Base-by-base conservation (phyloP, 2,797 vertebrate species). In the Poeciliopsis paucimaculata region DNA sequence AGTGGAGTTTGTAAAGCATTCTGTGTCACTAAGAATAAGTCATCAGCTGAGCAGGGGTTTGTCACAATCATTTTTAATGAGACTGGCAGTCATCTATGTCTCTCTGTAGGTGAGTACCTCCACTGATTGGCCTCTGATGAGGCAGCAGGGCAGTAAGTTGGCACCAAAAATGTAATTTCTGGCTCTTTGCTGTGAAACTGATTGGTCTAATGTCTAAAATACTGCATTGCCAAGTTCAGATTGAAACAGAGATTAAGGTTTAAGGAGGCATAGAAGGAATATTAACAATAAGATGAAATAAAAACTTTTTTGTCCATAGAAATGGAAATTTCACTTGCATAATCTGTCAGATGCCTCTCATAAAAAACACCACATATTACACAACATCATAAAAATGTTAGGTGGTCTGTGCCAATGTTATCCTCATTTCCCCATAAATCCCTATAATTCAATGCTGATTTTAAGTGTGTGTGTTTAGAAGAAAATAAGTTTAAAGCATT, bases 81-180 rank as follows among this genome's bases (percentile, higher is more conserved):
- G 87, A 88, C 85, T 77, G 77, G 77, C 79, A 82, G 90, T 92
- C 79, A 85, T 84, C 83, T 85, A 77, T 79, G 84, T 87, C 80
- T 89, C 82, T 76, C 81, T 81, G 80, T 76, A 87, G 86, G 83
- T 76, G 81, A 91, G 88, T 80, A 73, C 83, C 88, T 82, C 46
- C 74, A 90, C 90, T 92, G 90, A 94, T 91, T 93, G 86, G 81
- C 83, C 74, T 88, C 78, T 91, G 90, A 94, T 90, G 89, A 92
- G 79, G 83, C 80, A 86, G 83, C 78, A 71, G 88, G 92, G 81
- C 86, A 88, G 84, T 82, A 77, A 79, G 84, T 76, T 84, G 84
- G 66, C 78, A 86, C 66, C 78, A 78, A 92, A 85, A 81, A 91
- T 84, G 10, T 86, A 87, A 94, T 91, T 91, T 89, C 83, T 87